phyloP scores from a whole-genome alignment of 2,888 invertebrate species.

The Megamerina dolium region DNA sequence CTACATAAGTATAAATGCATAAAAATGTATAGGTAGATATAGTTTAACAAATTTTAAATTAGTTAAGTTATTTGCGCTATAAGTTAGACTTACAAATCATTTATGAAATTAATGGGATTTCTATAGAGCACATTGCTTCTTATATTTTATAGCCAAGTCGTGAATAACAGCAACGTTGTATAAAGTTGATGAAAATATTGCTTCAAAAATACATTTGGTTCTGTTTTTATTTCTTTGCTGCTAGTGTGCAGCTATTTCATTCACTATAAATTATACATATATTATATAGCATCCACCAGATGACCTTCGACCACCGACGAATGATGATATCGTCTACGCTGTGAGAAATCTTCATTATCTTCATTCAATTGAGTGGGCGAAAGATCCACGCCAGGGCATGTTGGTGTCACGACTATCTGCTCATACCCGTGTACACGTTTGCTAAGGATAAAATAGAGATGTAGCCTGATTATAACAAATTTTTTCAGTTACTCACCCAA shows the following conservation, averaged over 20 bases:
- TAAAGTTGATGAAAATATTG: conserved; percentile 9
- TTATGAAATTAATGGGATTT: too few relatives aligned
- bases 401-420: conserved; percentile 78
- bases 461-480: not conserved
- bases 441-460: conserved; percentile 46
- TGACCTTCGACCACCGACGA: conserved; percentile 67
- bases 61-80: not conserved
- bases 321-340: conserved; percentile 87
- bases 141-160: too few relatives aligned
- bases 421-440: conserved; percentile 76
- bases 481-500: conserved; percentile 58
- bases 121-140: too few relatives aligned
- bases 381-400: conserved; percentile 71
- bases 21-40: not conserved
- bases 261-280: not conserved
- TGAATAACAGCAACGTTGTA: not conserved
- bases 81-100: too few relatives aligned
- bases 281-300: conserved; percentile 38
- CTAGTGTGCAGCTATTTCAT: not conserved
- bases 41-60: not conserved
- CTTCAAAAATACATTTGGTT: conserved; percentile 13
- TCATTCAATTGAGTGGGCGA: conserved; percentile 86
- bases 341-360: conserved; percentile 92
- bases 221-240: conserved; percentile 7
- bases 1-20: too few relatives aligned